Evolutionary conservation across 2,113 vertebrate genomes (phyloP).

Genomic region (Noturus placidus): DNA sequence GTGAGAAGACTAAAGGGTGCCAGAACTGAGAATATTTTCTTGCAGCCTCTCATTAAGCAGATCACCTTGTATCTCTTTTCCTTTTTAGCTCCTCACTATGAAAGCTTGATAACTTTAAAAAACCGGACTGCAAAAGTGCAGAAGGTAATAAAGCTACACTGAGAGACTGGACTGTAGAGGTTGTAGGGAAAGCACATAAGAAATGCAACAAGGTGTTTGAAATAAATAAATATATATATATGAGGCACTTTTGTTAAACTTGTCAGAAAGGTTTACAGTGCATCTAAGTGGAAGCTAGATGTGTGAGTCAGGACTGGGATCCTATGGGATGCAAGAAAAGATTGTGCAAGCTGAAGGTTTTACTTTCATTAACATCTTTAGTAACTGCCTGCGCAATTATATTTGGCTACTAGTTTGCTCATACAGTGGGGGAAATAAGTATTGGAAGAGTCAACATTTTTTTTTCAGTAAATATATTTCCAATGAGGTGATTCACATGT

Average conservation of each 20-base stretch:
- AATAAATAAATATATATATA: background rate
- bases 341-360: background rate
- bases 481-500: no score
- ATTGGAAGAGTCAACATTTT: no score
- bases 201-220: background rate
- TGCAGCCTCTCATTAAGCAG: background rate
- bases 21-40: slow-evolving; percentile 34
- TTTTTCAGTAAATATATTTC: no score
- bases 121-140: background rate
- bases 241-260: background rate
- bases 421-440: no score
- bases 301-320: background rate
- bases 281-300: background rate
- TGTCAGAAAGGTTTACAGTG: background rate
- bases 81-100: background rate
- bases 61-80: background rate
- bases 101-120: background rate
- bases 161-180: background rate
- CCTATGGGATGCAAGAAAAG: background rate
- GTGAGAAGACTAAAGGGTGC: slow-evolving; percentile 23
- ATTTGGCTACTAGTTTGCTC: background rate
- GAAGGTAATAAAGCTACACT: background rate
- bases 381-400: background rate
- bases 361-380: background rate
- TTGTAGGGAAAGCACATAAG: background rate